Percentiles rank a stretch among this genome's conserved stretches.
Evolutionary conservation across 1,140 invertebrate species (phyloP).

Genomic region (Drosophila seguyi): DNA sequence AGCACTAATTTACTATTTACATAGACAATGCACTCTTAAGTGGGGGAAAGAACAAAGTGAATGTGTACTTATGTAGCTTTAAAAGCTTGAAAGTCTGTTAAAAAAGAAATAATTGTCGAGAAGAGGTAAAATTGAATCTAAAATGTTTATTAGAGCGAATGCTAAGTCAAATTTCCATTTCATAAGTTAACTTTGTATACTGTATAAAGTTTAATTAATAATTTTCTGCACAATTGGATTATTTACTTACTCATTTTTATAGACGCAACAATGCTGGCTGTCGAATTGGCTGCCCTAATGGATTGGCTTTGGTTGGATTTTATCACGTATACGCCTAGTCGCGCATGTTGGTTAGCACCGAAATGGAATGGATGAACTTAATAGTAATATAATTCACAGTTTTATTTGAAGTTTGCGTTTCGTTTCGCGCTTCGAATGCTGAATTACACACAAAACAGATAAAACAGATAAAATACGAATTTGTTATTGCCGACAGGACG

Average conservation of each 20-base stretch:
- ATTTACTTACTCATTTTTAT: constrained; percentile 68
- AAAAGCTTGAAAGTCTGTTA: neutral
- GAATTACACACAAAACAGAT: constrained; percentile 55
- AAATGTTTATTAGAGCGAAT: neutral
- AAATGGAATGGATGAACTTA: constrained; percentile 37
- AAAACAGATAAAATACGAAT: constrained; percentile 19
- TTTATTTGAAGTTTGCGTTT: constrained; percentile 43
- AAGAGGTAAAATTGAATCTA: neutral
- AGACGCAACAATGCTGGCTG: constrained; percentile 38
- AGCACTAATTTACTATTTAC: constrained; percentile 22
- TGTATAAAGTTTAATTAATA: neutral
- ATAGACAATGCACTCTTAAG: constrained; percentile 12
- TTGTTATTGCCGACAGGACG: constrained; percentile 41
- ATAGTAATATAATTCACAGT: constrained; percentile 49
- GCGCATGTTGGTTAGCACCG: constrained; percentile 57
- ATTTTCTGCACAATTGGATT: neutral
- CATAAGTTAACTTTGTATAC: neutral
- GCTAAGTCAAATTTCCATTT: neutral
- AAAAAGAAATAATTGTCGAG: no score
- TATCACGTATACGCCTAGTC: constrained; percentile 76
- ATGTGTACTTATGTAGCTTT: constrained; percentile 1
- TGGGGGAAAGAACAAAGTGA: neutral
- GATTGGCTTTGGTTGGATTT: constrained; percentile 36
- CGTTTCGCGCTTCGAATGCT: constrained; percentile 34
- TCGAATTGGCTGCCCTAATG: constrained; percentile 9